These are phyloP conservation scores for Gobiocypris rarus DNA, from an alignment of 2,113 vertebrate genomes.

Conservation along the genomic window DNA sequence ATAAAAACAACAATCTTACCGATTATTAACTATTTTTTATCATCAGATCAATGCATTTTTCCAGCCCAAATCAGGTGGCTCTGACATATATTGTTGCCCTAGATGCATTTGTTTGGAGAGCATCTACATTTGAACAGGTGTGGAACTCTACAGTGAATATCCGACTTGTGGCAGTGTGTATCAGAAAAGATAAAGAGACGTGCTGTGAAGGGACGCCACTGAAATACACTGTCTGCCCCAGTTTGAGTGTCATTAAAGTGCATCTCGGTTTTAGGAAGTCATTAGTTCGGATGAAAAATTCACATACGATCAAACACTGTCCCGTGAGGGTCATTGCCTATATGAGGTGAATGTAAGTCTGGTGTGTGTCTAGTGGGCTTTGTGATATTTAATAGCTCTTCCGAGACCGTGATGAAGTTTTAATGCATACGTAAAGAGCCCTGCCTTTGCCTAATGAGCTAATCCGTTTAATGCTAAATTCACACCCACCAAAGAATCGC, in stretches of 20 bases:
- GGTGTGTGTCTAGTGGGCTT: not conserved
- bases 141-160: not conserved
- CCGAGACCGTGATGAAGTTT: constrained; percentile 39
- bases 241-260: too few species aligned
- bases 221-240: too few species aligned
- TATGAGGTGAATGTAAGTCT: constrained; percentile 14
- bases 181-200: constrained; percentile 2
- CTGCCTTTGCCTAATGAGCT: constrained; percentile 42
- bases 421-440: constrained; percentile 46
- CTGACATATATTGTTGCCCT: constrained; percentile 7
- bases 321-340: constrained; percentile 24
- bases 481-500: constrained; percentile 46
- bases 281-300: constrained; percentile 17
- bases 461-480: constrained; percentile 53
- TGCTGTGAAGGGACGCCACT: not conserved
- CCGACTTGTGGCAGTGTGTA: not conserved
- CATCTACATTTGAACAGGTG: constrained; percentile 27
- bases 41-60: not conserved
- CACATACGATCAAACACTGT: not conserved
- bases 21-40: too few species aligned
- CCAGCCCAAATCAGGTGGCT: not conserved
- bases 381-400: constrained; percentile 42
- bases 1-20: not conserved
- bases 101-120: not conserved
- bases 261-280: constrained; percentile 14